Conservation (phyloP, 2,113 vertebrate genomes). For the Nannospalax galili region DNA sequence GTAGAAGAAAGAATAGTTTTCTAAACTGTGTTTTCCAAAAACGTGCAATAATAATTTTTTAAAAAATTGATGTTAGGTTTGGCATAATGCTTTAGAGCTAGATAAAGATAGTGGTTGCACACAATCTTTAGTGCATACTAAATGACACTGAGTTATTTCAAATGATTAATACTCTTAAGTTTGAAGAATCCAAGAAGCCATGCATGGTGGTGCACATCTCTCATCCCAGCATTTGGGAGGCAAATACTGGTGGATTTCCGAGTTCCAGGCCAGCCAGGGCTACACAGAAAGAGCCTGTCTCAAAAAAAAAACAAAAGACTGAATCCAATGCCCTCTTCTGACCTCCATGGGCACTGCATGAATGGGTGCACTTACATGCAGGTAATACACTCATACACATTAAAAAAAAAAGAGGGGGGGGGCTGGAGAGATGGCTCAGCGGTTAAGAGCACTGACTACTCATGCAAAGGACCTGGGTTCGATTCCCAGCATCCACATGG, state of each 20-base stretch:
- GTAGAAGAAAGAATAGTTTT: not conserved
- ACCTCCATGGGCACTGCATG: too few relatives aligned
- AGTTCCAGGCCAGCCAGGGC: not conserved
- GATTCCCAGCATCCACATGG: too few relatives aligned
- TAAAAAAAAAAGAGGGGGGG: too few relatives aligned
- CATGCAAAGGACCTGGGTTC: too few relatives aligned
- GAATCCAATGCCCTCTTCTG: too few relatives aligned
- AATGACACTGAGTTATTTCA: constrained; percentile 8
- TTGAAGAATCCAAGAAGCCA: not conserved
- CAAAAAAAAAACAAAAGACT: not conserved
- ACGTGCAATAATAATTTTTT: not conserved
- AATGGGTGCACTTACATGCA: too few relatives aligned
- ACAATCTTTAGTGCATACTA: not conserved
- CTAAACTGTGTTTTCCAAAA: constrained; percentile 36
- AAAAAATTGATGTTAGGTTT: constrained; percentile 5
- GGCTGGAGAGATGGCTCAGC: too few relatives aligned
- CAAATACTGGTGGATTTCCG: not conserved
- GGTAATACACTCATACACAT: too few relatives aligned
- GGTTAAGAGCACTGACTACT: too few relatives aligned
- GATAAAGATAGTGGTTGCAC: not conserved
- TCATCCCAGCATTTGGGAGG: not conserved
- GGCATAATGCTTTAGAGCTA: constrained; percentile 29
- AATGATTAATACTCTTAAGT: not conserved
- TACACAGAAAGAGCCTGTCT: not conserved
- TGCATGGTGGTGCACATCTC: not conserved